These are phyloP conservation scores for Clarias platycephalus DNA, from an alignment of 2,797 vertebrate genomes.

Conservation along the genomic window DNA sequence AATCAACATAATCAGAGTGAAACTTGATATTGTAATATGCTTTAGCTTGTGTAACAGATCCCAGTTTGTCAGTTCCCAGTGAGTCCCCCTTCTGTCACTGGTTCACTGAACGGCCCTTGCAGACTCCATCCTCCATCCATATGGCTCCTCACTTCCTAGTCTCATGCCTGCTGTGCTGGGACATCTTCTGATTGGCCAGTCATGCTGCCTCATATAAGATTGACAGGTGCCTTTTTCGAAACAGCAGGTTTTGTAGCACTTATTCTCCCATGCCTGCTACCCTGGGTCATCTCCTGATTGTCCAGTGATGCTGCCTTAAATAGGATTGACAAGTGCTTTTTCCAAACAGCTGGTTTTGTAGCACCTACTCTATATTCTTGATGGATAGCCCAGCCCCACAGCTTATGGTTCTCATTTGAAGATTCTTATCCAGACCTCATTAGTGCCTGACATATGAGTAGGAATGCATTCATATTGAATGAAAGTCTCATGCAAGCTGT, in stretches of 20 bases:
- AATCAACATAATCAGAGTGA: constrained; percentile 49
- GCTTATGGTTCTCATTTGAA: constrained; percentile 63
- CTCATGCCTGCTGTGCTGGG: constrained; percentile 73
- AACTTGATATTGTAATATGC: constrained; percentile 26
- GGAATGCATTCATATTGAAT: constrained; percentile 35
- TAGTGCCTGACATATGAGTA: constrained; percentile 53
- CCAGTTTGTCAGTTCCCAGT: constrained; percentile 61
- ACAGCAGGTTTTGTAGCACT: constrained; percentile 66
- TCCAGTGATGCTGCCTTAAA: constrained; percentile 56
- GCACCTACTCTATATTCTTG: constrained; percentile 69
- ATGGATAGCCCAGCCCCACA: constrained; percentile 67
- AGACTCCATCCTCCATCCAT: constrained; percentile 69
- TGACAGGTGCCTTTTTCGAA: constrained; percentile 74
- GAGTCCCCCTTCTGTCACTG: constrained; percentile 65
- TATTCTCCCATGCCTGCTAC: constrained; percentile 74
- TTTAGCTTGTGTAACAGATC: constrained; percentile 60
- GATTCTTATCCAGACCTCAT: constrained; percentile 71
- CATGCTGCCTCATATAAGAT: constrained; percentile 63
- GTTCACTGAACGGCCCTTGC: constrained; percentile 67
- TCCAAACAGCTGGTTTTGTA: constrained; percentile 68
- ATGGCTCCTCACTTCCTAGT: constrained; percentile 76
- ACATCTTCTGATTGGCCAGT: constrained; percentile 69
- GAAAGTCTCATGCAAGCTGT: background rate
- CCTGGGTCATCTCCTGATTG: constrained; percentile 71
- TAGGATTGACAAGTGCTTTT: constrained; percentile 74